Base-by-base conservation (phyloP, 2,113 vertebrate genomes). In the Nycticebus coucang region DNA sequence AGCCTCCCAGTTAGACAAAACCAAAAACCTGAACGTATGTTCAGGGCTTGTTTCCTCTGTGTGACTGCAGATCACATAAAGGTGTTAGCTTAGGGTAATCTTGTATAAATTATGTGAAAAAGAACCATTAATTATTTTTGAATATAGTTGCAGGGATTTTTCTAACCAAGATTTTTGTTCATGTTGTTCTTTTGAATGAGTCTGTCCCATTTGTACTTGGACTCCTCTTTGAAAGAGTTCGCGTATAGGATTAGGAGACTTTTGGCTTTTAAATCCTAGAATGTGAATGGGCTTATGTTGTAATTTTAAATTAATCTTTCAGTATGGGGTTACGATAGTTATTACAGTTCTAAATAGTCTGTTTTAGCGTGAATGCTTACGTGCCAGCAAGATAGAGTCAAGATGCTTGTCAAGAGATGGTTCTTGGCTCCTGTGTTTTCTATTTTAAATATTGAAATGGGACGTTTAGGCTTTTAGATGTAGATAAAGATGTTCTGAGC, bases 221-320 rank as follows among this genome's bases (percentile, higher is more conserved):
- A 59, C 75, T 80, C 22, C 28, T 87, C 15, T 88, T 77, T 79
- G 41, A 62, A 85, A 80, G 45, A 75, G 22, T 94, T 75, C 13
- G 57, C 81, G 7, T 50, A 24, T 26, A 72, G 7, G 33, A 89
- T 41, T 69, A 78, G 53, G 13, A 85, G 62, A 53, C 55, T 53
- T 75, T 75, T 78, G 53, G 4, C n/a, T 82, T 93, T 90, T 69
- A 45, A 72, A 55, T 80, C 24, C 68, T 91, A 55, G 41, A n/a
- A 4, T 30, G 64, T 74, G 62, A 41, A 71, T 53, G 18, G 11
- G 7, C 30, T 86, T 74, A 11, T 30, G 50, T 82, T 93, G 66
- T 45, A 66, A 79, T 93, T 90, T 91, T 74, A 80, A 80, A 37
- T 71, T 87, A 50, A 66, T 92, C 69, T 81, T 28, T 59, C 30